Conservation (phyloP, 2,797 vertebrate genomes). For the Falco novaeseelandiae region DNA sequence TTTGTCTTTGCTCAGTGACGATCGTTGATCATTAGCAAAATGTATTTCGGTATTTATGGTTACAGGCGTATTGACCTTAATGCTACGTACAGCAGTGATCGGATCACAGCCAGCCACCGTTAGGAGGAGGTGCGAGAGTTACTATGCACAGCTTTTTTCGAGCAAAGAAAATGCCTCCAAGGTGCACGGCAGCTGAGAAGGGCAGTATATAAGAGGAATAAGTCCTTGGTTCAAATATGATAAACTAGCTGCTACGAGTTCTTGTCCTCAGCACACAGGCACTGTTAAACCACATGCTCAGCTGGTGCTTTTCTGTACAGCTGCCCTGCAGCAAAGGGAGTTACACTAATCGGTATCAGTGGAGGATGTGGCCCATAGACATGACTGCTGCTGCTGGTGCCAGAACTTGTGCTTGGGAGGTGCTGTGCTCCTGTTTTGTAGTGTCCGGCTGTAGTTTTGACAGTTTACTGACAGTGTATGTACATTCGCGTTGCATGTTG, state of each 20-base stretch:
- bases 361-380: neutral
- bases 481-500: neutral
- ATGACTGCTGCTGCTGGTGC: neutral
- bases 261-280: neutral
- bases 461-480: neutral
- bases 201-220: neutral
- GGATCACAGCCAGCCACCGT: neutral
- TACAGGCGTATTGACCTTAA: slow-evolving; percentile 50
- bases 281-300: neutral
- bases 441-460: neutral
- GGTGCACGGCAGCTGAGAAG: neutral
- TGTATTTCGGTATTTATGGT: slow-evolving; percentile 61
- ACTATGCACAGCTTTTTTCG: neutral
- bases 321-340: neutral
- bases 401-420: neutral
- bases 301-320: neutral
- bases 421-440: neutral
- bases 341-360: rapidly evolving
- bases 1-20: slow-evolving; percentile 52
- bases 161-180: neutral
- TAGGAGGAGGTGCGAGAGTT: neutral
- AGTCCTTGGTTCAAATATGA: neutral
- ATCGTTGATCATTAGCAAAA: slow-evolving; percentile 61
- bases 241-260: neutral
- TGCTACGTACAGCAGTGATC: neutral